phyloP scores from a whole-genome alignment of 1,140 invertebrate genomes.

The Euschistus heros region DNA sequence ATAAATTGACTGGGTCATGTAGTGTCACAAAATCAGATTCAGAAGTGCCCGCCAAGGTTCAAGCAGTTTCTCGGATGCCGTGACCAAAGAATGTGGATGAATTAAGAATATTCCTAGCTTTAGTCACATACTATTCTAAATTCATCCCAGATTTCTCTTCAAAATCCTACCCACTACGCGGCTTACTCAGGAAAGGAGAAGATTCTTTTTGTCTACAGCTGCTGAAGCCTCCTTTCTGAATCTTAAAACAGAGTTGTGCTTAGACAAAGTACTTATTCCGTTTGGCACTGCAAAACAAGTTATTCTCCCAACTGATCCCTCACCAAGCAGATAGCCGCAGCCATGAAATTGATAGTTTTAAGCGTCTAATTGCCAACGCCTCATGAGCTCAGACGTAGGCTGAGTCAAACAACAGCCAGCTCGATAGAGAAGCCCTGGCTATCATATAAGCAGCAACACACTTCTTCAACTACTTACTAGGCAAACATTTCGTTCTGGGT shows the following conservation, averaged over 20 bases:
- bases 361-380: constrained; percentile 36
- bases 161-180: constrained; percentile 23
- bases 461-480: neutral
- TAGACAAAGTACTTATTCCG: constrained; percentile 28
- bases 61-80: constrained; percentile 29
- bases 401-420: constrained; percentile 39
- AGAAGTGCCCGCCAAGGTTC: constrained; percentile 27
- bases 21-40: constrained; percentile 29
- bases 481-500: neutral
- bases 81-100: constrained; percentile 27
- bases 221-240: constrained; percentile 35
- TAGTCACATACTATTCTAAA: constrained; percentile 32
- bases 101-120: constrained; percentile 32
- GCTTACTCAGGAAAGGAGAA: constrained; percentile 23
- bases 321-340: constrained; percentile 34
- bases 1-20: no score
- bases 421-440: constrained; percentile 40
- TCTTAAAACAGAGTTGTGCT: constrained; percentile 33
- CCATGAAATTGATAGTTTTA: constrained; percentile 17
- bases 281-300: constrained; percentile 36
- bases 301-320: constrained; percentile 40
- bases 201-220: constrained; percentile 26
- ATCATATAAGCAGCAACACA: constrained; percentile 27
- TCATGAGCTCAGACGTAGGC: constrained; percentile 35
- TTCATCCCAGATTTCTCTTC: constrained; percentile 31